Conservation (phyloP, 2,113 vertebrate species). For the Ailuropoda melanoleuca region DNA sequence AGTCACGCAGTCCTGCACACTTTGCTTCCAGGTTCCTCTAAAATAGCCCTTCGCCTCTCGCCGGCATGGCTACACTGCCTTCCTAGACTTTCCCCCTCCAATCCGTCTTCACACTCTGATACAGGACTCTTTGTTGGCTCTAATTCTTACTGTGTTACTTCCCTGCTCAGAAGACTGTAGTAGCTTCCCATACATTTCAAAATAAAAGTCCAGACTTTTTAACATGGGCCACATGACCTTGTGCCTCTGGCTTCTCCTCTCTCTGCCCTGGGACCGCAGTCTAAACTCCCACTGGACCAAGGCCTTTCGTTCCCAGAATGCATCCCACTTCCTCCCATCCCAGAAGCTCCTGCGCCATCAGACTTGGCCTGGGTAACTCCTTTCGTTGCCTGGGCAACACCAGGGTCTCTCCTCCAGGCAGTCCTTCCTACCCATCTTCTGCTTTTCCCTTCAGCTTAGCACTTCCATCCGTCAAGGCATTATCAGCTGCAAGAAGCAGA, state of each 20-base stretch:
- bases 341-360: background rate
- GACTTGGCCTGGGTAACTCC: background rate
- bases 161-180: background rate
- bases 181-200: background rate
- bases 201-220: background rate
- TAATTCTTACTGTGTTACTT: background rate
- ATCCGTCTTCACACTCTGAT: background rate
- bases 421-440: background rate
- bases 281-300: background rate
- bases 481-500: background rate
- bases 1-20: background rate
- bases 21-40: background rate
- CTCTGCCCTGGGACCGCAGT: background rate
- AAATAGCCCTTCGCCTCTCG: background rate
- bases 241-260: background rate
- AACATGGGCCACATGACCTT: too few species aligned
- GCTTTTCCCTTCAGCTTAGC: background rate
- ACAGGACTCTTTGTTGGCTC: background rate
- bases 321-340: background rate
- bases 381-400: background rate
- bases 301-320: background rate
- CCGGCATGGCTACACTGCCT: background rate
- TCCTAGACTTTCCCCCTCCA: background rate
- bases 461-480: background rate
- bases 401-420: background rate